Evolutionary conservation across 2,113 vertebrate genomes (phyloP).

Genomic region (Sturnira hondurensis): DNA sequence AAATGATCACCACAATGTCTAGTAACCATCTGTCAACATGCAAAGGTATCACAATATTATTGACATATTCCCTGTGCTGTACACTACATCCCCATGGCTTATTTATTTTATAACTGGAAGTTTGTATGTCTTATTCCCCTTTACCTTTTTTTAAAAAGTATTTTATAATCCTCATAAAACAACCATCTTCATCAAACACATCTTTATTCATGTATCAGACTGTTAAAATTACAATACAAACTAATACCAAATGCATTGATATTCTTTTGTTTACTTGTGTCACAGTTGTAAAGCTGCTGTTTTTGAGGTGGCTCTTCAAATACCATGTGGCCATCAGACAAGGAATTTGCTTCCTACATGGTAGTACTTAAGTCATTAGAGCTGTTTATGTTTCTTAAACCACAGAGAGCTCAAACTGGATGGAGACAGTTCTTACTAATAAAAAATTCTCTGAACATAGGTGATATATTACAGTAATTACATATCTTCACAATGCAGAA

Average conservation of each 20-base stretch:
- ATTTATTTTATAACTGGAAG: not conserved
- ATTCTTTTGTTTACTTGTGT: not conserved
- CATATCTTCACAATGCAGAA: not conserved
- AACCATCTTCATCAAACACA: not conserved
- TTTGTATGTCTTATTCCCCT: not conserved
- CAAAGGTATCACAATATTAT: not conserved
- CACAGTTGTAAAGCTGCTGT: not conserved
- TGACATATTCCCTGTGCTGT: not conserved
- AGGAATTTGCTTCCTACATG: not conserved
- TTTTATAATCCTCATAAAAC: slow-evolving; percentile 10
- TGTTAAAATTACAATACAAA: slow-evolving; percentile 5
- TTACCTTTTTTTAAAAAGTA: not conserved
- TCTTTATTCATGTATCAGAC: not conserved
- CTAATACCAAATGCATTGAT: not conserved
- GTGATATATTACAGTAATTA: not conserved
- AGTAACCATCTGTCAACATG: not conserved
- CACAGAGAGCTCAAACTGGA: slow-evolving; percentile 15
- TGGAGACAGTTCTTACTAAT: not conserved
- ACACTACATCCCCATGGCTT: not conserved
- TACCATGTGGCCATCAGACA: not conserved
- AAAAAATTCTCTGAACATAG: not conserved
- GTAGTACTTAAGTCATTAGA: not conserved
- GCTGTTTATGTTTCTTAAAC: not conserved
- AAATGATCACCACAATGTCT: not conserved
- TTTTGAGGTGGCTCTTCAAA: not conserved